Evolutionary conservation across 1,140 invertebrate genomes (phyloP).

Genomic region (Tribolium castaneum): DNA sequence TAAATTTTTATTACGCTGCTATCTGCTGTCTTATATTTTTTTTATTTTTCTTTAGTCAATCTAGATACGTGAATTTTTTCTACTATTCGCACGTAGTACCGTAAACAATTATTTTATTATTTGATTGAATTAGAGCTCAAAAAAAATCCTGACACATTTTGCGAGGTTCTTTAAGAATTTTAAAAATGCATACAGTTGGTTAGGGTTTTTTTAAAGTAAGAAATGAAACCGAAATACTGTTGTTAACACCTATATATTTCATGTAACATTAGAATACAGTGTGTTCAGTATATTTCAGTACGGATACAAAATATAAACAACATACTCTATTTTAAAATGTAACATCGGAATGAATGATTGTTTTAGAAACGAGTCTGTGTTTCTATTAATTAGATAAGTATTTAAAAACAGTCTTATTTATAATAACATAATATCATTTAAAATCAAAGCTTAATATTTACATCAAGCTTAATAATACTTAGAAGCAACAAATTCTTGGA

Average conservation of each 20-base stretch:
- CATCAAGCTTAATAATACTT: constrained; percentile 43
- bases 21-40: too few relatives aligned
- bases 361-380: constrained; percentile 41
- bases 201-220: background rate
- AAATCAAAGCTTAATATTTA: constrained; percentile 45
- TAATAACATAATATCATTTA: constrained; percentile 39
- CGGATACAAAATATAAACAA: constrained; percentile 38
- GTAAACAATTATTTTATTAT: too few relatives aligned
- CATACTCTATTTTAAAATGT: constrained; percentile 46
- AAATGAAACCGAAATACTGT: background rate
- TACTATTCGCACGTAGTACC: too few relatives aligned
- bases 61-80: too few relatives aligned
- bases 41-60: too few relatives aligned
- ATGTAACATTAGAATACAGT: constrained; percentile 51
- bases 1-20: too few relatives aligned
- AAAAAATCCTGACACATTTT: too few relatives aligned
- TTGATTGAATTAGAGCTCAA: too few relatives aligned
- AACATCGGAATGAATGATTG: constrained; percentile 42
- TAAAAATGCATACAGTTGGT: too few relatives aligned
- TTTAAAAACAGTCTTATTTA: constrained; percentile 48
- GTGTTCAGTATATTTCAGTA: constrained; percentile 42
- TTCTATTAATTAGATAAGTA: constrained; percentile 23
- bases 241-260: constrained; percentile 56
- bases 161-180: too few relatives aligned
- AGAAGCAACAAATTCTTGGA: constrained; percentile 31